Percentiles rank a stretch among this genome's conserved stretches.
These are phyloP conservation scores for Chiloscyllium punctatum DNA, from an alignment of 2,797 vertebrate species.

Conservation along the genomic window DNA sequence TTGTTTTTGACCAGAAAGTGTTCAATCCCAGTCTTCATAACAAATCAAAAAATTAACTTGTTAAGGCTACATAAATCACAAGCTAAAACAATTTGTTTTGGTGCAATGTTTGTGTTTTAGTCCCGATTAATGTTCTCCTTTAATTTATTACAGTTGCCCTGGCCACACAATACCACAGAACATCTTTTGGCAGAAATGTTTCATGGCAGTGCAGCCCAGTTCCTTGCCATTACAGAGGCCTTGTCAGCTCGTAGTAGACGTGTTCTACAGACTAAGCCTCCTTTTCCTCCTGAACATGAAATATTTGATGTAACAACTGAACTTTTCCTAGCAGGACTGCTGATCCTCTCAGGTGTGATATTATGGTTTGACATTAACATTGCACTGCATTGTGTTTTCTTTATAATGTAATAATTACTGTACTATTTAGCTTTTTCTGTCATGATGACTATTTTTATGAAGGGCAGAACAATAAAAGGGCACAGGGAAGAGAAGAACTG, in stretches of 20 bases:
- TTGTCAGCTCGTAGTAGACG: slow-evolving; percentile 63
- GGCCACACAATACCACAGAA: slow-evolving; percentile 73
- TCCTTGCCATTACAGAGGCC: slow-evolving; percentile 78
- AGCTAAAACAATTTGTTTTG: not conserved
- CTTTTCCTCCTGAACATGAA: slow-evolving; percentile 63
- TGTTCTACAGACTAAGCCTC: slow-evolving; percentile 55
- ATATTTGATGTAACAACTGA: slow-evolving; percentile 69
- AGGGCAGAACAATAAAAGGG: not conserved
- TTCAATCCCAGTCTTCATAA: not conserved
- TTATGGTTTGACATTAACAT: not conserved
- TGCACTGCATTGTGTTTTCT: not conserved
- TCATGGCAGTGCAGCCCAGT: slow-evolving; percentile 67
- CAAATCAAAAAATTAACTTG: not conserved
- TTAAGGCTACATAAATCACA: not conserved
- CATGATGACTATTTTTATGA: not conserved
- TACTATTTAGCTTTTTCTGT: not conserved
- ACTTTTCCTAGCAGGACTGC: slow-evolving; percentile 75
- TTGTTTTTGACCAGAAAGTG: too few species aligned
- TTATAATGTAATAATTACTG: not conserved
- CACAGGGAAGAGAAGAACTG: not conserved
- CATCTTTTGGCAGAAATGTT: slow-evolving; percentile 70
- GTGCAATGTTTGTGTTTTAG: not conserved
- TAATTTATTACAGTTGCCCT: slow-evolving; percentile 55
- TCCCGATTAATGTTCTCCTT: not conserved
- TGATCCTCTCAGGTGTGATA: slow-evolving; percentile 72